Base-by-base conservation (phyloP, 2,113 vertebrate species). In the Triplophysa siluroides region DNA sequence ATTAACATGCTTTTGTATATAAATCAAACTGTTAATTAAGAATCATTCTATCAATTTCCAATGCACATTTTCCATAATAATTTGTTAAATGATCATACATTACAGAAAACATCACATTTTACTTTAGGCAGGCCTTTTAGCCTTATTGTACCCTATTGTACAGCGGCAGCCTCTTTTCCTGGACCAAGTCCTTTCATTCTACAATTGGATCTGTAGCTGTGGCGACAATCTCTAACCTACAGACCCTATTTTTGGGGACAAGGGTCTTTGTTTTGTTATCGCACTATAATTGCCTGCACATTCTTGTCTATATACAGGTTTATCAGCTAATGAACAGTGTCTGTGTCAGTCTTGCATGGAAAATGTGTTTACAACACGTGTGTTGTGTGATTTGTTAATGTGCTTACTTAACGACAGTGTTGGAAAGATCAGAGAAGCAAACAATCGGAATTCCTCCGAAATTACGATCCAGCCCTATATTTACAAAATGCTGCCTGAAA, bases 301-400 rank as follows among this genome's bases (percentile, higher is more conserved):
- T 47, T 75, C 23, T 47, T 33, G 41, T 50, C 33, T 62, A 75
- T 75, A 63, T n/a, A 62, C 63, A 75, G 72, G 26, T 75, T 75
- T 61, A 43, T 0, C 41, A 47, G 41, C 9, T 75, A 47, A 63
- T 63, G 41, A 21, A 47, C 2, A 3, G 5, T 75, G 10, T 75
- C 23, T 45, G 54, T 60, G n/a, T 41, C 29, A 45, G 38, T 5
- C 16, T 75, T 75, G 13, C 41, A 63, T 26, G 63, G 21, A 63
- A 75, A 58, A 58, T 58, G 54, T 58, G 8, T 21, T 58, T 58
- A n/a, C 8, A 18, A 16, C 3, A 58, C 1, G 8, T n/a, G 8
- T 58, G 8, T 23, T n/a, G 72, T 47, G 14, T 43, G 21, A 75
- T 62, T 21, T 38, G 7, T 58, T 72, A n/a, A 8, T 45, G 23